Base-by-base conservation (phyloP, 2,113 vertebrate species). In the Pachycephala philippinensis region DNA sequence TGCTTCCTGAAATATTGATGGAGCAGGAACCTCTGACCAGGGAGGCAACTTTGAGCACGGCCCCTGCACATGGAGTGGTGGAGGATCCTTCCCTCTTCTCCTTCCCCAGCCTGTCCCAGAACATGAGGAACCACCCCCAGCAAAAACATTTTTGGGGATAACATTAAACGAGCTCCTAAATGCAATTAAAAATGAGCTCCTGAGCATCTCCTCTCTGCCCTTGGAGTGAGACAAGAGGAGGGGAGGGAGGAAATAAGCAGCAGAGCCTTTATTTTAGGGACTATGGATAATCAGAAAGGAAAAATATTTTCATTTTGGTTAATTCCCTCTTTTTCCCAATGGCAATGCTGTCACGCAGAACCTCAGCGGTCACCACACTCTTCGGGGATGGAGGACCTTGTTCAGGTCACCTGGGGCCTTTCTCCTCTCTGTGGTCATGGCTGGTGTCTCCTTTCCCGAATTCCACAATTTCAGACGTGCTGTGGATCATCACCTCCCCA, bases 1-100 rank as follows among this genome's bases (percentile, higher is more conserved):
- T 56, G 31, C 15, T 37, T 86, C 71, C 79, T 93, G 63, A 84
- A 88, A 80, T 61, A 88, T 88, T 93, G 15, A 90, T 22, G 42
- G 65, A 15, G 23, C 81, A 60, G 31, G 35, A 78, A 61, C 8
- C 27, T 71, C 54, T 53, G 52, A 20, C 42, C 39, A 15, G 16
- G 27, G 61, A 52, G 18, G 5, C 10, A 50, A 20, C 23, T 63
- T 47, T 12, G n/a, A 75, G 49, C 49, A 63, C 4, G 0, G 39
- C 27, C 37, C 31, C 37, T 3, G 26, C 16, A 15, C 16, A 0
- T 5, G 1, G 1, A 28, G 10, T 3, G 24, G 17, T 30, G 61
- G 9, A 88, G 21, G 17, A 69, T 40, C 47, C 39, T 84, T 49
- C 45, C 45, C 22, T 61, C 35, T 6, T 45, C 27, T 64, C 19